A percentile compares a stretch with the other conserved stretches of the same genome.
Evolutionary conservation across 2,797 vertebrate species (phyloP).

Genomic region (Pseudochirops cupreus): DNA sequence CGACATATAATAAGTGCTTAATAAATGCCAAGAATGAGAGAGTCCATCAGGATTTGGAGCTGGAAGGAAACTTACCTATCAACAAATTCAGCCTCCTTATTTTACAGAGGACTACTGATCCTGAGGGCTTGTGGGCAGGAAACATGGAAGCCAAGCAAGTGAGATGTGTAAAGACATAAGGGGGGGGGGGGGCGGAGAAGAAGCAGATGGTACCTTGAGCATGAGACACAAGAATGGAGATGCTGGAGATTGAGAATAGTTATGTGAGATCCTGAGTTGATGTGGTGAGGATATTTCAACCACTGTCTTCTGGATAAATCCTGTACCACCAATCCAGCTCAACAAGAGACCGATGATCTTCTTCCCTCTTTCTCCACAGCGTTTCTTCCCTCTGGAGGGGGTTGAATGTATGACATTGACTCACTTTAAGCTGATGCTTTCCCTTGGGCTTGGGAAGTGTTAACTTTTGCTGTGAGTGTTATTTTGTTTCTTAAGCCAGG

Average conservation of each 20-base stretch:
- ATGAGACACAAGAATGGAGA: background rate
- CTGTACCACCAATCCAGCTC: background rate
- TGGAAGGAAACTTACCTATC: background rate
- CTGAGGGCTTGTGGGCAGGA: background rate
- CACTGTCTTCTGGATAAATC: background rate
- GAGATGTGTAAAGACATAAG: background rate
- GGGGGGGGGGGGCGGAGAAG: accelerated
- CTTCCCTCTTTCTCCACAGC: background rate
- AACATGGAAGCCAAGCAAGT: background rate
- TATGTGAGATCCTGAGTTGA: background rate
- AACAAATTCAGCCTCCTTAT: background rate
- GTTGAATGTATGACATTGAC: background rate
- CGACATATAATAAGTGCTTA: too few species aligned
- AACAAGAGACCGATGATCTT: background rate
- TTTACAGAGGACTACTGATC: background rate
- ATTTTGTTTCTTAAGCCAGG: background rate
- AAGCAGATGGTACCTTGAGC: background rate
- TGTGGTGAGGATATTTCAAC: background rate
- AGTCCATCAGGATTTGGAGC: too few species aligned
- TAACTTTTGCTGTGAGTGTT: background rate
- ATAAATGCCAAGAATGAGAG: too few species aligned
- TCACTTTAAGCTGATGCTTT: background rate
- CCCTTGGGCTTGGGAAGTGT: background rate
- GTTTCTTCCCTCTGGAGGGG: background rate
- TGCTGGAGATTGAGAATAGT: background rate